These are phyloP conservation scores for Grus americana DNA, from an alignment of 2,113 vertebrate genomes.

Conservation along the genomic window DNA sequence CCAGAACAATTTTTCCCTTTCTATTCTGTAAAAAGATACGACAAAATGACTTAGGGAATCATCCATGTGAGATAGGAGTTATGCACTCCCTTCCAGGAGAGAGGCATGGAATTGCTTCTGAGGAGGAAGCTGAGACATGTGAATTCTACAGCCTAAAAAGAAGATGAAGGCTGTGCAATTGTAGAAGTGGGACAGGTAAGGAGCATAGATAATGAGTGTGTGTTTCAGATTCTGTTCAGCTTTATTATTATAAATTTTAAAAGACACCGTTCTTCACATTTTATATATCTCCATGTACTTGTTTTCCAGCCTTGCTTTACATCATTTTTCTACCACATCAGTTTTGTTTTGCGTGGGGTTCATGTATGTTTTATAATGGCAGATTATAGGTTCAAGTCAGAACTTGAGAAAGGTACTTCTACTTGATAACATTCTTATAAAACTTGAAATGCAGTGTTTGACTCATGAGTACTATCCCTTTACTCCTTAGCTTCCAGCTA, in stretches of 20 bases:
- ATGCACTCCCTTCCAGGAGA: neutral
- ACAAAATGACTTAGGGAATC: neutral
- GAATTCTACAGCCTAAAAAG: neutral
- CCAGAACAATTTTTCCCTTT: neutral
- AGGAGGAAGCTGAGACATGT: neutral
- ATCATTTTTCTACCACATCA: neutral
- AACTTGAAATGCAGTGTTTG: neutral
- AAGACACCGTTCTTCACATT: neutral
- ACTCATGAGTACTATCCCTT: neutral
- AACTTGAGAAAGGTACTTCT: neutral
- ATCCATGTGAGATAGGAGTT: neutral
- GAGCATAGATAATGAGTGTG: neutral
- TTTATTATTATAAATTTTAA: neutral
- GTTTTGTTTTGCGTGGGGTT: rapidly evolving
- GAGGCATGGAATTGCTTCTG: neutral
- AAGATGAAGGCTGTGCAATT: neutral
- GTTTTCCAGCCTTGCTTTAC: neutral
- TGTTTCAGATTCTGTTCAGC: neutral
- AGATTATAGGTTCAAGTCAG: neutral
- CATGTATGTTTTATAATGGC: neutral
- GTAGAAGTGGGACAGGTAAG: neutral
- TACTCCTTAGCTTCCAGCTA: constrained; percentile 74
- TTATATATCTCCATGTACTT: neutral
- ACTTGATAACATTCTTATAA: neutral
- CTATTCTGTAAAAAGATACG: neutral